phyloP scores from a whole-genome alignment of 2,888 invertebrate species.

The Pinctada fucata region DNA sequence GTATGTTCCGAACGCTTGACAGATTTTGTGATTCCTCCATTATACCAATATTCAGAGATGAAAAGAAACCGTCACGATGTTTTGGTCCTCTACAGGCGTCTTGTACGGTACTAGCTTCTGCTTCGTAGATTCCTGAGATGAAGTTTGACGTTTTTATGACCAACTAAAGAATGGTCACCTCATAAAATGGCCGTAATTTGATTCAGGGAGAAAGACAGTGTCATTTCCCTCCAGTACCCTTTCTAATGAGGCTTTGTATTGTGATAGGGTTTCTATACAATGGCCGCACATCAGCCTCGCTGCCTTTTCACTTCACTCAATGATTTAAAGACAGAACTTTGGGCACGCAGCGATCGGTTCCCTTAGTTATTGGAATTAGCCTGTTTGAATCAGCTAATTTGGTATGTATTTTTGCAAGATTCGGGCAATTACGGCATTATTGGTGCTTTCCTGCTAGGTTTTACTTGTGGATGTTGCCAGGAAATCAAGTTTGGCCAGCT shows the following conservation, averaged over 20 bases:
- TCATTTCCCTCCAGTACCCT: background rate
- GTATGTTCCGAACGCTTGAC: too few species aligned
- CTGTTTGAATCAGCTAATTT: constrained; percentile 4
- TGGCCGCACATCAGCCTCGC: background rate
- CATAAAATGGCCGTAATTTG: background rate
- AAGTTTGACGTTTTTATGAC: background rate
- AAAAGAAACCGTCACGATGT: too few species aligned
- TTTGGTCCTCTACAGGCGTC: too few species aligned
- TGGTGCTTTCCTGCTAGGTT: background rate
- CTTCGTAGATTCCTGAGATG: background rate
- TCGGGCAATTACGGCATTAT: constrained; percentile 1
- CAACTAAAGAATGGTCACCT: background rate
- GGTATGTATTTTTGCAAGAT: background rate
- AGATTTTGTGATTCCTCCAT: too few species aligned
- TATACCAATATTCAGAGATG: too few species aligned
- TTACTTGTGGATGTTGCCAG: background rate
- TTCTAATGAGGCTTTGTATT: background rate
- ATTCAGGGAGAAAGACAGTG: background rate
- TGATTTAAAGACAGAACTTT: background rate
- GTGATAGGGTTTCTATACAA: background rate
- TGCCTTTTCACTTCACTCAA: background rate
- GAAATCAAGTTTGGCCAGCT: background rate
- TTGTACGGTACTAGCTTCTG: too few species aligned
- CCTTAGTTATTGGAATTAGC: background rate
- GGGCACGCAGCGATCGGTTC: background rate